Conservation (phyloP, 2,888 invertebrate species). For the Crioceris asparagi region DNA sequence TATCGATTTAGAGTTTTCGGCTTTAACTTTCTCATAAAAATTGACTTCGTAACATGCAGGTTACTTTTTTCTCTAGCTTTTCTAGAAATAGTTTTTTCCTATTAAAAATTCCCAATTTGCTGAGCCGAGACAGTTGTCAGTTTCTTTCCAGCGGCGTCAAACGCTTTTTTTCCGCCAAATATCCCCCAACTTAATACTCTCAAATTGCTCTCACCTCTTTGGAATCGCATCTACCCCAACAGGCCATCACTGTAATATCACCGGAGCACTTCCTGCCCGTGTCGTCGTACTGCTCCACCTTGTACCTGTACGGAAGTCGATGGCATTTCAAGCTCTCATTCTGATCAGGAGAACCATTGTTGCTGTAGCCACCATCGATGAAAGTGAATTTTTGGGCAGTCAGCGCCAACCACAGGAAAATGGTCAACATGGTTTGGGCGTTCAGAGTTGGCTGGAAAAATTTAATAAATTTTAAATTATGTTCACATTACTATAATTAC, state of each 20-base stretch:
- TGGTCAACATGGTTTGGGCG: constrained; percentile 9
- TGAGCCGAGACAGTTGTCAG: too few species aligned
- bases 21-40: too few species aligned
- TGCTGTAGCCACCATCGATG: constrained; percentile 21
- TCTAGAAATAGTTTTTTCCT: too few species aligned
- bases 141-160: too few species aligned
- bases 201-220: constrained; percentile 56
- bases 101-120: too few species aligned
- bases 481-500: not conserved
- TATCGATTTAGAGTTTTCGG: too few species aligned
- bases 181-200: not conserved
- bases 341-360: constrained; percentile 27
- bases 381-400: constrained; percentile 18
- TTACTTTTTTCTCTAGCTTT: too few species aligned
- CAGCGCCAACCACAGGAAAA: constrained; percentile 8
- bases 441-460: too few species aligned
- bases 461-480: not conserved
- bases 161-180: too few species aligned
- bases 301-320: constrained; percentile 53
- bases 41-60: too few species aligned
- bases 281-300: constrained; percentile 52
- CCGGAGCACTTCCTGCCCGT: constrained; percentile 66
- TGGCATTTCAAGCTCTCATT: constrained; percentile 56
- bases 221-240: constrained; percentile 76
- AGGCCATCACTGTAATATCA: constrained; percentile 60